These are phyloP conservation scores for Aselliscus stoliczkanus DNA, from an alignment of 2,797 vertebrate genomes.

Conservation along the genomic window DNA sequence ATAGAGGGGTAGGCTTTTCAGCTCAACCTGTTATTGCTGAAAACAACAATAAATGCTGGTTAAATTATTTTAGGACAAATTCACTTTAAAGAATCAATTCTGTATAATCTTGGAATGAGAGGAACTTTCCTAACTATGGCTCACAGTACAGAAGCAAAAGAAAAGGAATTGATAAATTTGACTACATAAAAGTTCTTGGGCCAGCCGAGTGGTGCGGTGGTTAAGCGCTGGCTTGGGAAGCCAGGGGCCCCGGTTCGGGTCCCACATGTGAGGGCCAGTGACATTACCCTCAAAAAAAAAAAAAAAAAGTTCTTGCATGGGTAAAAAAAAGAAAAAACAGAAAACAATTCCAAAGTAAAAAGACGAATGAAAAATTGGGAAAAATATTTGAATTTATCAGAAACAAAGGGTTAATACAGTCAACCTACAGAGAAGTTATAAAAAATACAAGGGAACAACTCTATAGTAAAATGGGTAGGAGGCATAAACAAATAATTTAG, in stretches of 20 bases:
- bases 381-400: not conserved
- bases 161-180: not conserved
- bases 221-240: no score
- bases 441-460: not conserved
- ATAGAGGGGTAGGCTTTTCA: not conserved
- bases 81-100: not conserved
- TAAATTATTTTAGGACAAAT: slow-evolving; percentile 4
- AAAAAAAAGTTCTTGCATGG: not conserved
- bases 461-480: not conserved
- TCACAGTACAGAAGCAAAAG: not conserved
- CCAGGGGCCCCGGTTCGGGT: no score
- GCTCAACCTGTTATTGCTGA: not conserved
- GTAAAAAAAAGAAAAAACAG: not conserved
- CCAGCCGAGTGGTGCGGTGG: no score
- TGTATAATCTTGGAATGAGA: not conserved
- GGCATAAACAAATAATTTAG: not conserved
- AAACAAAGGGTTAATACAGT: not conserved
- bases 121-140: not conserved
- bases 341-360: not conserved
- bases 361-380: not conserved
- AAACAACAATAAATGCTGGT: not conserved
- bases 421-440: not conserved
- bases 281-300: no score
- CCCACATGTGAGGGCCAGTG: no score
- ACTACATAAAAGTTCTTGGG: not conserved